These are phyloP conservation scores for Scaptomyza caliginosa DNA, from an alignment of 2,888 invertebrate genomes.

Conservation along the genomic window DNA sequence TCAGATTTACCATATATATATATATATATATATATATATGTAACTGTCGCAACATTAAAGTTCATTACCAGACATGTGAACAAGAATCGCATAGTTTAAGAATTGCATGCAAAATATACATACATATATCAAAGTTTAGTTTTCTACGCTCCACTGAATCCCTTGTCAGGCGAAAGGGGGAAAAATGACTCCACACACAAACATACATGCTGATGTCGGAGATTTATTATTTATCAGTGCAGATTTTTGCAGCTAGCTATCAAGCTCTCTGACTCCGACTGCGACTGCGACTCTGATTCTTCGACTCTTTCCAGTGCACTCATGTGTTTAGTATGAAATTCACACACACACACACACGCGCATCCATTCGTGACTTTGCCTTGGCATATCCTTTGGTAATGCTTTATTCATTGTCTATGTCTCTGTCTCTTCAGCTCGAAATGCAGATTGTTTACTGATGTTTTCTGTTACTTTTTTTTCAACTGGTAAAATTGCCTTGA, in stretches of 20 bases:
- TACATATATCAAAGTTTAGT: conserved; percentile 56
- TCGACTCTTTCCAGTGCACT: conserved; percentile 27
- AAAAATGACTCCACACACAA: conserved; percentile 28
- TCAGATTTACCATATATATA: conserved; percentile 1
- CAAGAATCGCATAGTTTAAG: conserved; percentile 15
- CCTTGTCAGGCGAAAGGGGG: conserved; percentile 8
- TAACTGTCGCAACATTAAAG: conserved; percentile 50
- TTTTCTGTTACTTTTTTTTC: conserved; percentile 61
- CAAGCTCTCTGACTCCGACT: conserved; percentile 12
- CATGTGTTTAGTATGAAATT: conserved; percentile 61
- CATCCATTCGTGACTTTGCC: conserved; percentile 1
- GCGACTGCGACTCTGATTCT: conserved; percentile 21
- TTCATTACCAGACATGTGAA: conserved; percentile 59
- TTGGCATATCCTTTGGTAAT: conserved; percentile 44
- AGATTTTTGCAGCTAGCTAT: conserved; percentile 60
- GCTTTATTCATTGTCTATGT: conserved; percentile 68
- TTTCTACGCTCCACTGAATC: conserved; percentile 42
- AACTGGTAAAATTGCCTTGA: conserved; percentile 58
- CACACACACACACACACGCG: conserved; percentile 7
- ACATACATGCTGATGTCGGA: conserved; percentile 48
- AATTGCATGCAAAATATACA: conserved; percentile 39
- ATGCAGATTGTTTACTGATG: conserved; percentile 75
- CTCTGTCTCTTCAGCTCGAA: conserved; percentile 24
- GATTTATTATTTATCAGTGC: conserved; percentile 77
- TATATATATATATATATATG: background rate